These are phyloP conservation scores for Eclectus roratus DNA, from an alignment of 2,113 vertebrate genomes.

Conservation along the genomic window DNA sequence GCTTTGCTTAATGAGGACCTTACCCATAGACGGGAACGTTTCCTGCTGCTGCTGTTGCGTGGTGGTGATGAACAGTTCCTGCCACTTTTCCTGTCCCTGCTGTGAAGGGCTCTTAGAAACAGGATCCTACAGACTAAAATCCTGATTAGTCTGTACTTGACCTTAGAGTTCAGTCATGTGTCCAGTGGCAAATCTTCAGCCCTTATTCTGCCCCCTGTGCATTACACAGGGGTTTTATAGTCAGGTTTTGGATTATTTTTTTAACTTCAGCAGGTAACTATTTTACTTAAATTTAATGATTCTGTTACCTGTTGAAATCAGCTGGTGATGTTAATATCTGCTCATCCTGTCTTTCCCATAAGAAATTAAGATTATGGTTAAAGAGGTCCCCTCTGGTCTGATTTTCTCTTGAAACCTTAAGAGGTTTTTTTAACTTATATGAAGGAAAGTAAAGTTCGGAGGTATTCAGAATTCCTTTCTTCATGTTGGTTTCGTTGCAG, in stretches of 20 bases:
- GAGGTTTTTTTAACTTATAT: background rate
- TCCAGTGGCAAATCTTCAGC: background rate
- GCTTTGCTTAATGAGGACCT: background rate
- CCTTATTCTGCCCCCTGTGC: background rate
- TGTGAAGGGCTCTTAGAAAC: background rate
- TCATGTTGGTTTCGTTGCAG: background rate
- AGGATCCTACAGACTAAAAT: background rate
- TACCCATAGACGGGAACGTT: background rate
- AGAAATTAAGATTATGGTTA: background rate
- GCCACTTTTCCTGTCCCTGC: background rate
- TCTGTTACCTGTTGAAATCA: background rate
- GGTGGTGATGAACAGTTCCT: background rate
- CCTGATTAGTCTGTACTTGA: background rate
- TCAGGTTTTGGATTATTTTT: background rate
- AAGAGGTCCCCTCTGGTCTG: background rate
- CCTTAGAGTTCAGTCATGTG: background rate
- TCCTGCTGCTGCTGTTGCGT: background rate
- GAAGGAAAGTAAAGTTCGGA: background rate
- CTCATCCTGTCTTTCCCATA: background rate
- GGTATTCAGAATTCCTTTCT: background rate
- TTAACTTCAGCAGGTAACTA: background rate
- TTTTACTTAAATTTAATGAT: background rate
- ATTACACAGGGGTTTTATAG: background rate
- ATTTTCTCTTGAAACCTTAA: background rate
- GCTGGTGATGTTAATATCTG: background rate